Base-by-base conservation (phyloP, 2,113 vertebrate species). In the Brienomyrus longianalis region DNA sequence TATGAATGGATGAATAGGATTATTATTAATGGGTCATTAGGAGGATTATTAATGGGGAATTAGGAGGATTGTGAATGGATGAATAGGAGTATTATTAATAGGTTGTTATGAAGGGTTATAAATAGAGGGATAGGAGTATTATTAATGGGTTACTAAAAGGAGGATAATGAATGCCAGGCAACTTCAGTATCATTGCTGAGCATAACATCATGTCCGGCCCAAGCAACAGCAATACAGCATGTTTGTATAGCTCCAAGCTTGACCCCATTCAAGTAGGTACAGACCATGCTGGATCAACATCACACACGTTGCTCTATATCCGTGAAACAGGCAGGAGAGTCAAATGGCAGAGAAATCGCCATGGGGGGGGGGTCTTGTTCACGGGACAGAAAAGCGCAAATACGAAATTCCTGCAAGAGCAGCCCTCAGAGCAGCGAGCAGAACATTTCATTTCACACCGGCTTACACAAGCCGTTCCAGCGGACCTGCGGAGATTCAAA, bases 391-490 rank as follows among this genome's bases (percentile, higher is more conserved):
- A 83, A 83, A 15, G 39, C 5, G 35, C 35, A 92, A 92, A 90
- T 89, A 87, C 87, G 88, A 89, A 87, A 87, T 43, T 59, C 90
- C 90, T 88, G 54, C 83, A 88, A 89, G 48, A 91, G 90, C 27
- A 93, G 90, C 45, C 50, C 83, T 86, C 83, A 90, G 83, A 51
- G 50, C 89, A 84, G 88, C 59, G 86, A 74, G 88, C 88, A 90
- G 89, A 85, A 90, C 87, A 90, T 87, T 90, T 89, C 52, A 92
- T 92, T 93, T 92, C 91, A 92, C 90, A 86, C 90, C 91, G 90
- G 93, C 91, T 92, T 91, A 92, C 91, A 86, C 89, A 92, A 91
- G 93, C 91, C 88, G 91, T 91, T 91, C 54, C 45, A 21, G 23
- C 39, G 47, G 77, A 86, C 66, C 88, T 47, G 77, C 77, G 59